Base-by-base conservation (phyloP, 2,888 invertebrate species). In the Reticulitermes lucifugus region DNA sequence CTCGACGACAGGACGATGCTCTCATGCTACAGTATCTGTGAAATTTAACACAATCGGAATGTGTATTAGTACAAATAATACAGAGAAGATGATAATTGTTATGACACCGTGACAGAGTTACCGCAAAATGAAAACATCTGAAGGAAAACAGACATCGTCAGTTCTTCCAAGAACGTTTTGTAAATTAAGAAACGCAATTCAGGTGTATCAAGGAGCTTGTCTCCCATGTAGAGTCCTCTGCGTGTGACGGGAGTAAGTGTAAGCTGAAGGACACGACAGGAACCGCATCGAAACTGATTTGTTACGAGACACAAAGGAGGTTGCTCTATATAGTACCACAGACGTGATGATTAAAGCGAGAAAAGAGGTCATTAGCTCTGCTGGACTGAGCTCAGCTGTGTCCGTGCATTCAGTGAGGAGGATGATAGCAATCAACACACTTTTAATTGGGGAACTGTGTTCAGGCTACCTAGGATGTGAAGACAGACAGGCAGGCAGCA, bases 351-450 rank as follows among this genome's bases (percentile, higher is more conserved):
- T 0, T n/a, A 0, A 2, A n/a, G 1, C 25, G 25, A 14, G 65
- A 9, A 18, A 55, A 25, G 65, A 65, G 65, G 65, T 25, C 65
- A 65, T 65, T 65, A 65, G 65, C 65, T 65, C 25, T 65, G 25
- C 25, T 65, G 65, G 65, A 65, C 25, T 2, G 65, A 10, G 18
- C 18, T 55, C 14, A 25, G 25, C 65, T 65, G 65, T 12, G 65
- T 25, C 65, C 6, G 25, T 65, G 25, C 12, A n/a, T 65, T 65
- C 65, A 65, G 9, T 65, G 65, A 12, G 25, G n/a, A 25, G 25
- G 65, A 65, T 25, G 65, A 65, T n/a, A n/a, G 65, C 25, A 65
- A 65, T 65, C 65, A 65, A 25, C n/a, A 65, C 65, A 25, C 65
- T 65, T 65, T 65, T 65, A 65, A 65, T 65, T 65, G 25, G 25